phyloP scores from a whole-genome alignment of 2,888 invertebrate genomes.

The Pyrrhia umbra region DNA sequence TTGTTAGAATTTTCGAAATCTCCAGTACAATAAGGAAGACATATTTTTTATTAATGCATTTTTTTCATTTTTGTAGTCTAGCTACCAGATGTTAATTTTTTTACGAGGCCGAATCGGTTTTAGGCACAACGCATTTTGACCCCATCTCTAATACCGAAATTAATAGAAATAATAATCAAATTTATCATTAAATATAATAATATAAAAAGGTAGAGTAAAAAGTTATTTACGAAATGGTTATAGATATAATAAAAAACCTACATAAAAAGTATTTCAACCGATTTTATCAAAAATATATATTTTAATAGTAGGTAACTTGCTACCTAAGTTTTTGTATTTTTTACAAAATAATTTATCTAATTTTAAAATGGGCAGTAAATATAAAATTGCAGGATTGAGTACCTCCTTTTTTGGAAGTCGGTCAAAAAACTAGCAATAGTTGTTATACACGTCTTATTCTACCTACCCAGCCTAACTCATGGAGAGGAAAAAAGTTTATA shows the following conservation, averaged over 20 bases:
- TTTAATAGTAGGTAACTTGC: neutral
- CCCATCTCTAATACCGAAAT: neutral
- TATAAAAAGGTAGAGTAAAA: conserved; percentile 24
- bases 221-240: conserved; percentile 7
- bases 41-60: too few relatives aligned
- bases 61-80: too few relatives aligned
- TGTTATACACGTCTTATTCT: too few relatives aligned
- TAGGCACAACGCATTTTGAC: neutral
- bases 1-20: too few relatives aligned
- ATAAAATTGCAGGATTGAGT: too few relatives aligned
- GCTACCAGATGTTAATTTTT: neutral
- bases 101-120: neutral
- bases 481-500: too few relatives aligned
- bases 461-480: too few relatives aligned
- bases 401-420: too few relatives aligned
- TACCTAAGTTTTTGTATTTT: neutral
- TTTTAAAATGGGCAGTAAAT: neutral
- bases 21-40: too few relatives aligned
- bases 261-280: neutral
- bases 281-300: neutral
- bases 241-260: neutral
- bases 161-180: conserved; percentile 15
- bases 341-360: neutral
- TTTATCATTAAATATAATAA: conserved; percentile 22
- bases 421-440: too few relatives aligned